These are phyloP conservation scores for Littorina saxatilis DNA, from an alignment of 1,140 invertebrate species.

Conservation along the genomic window DNA sequence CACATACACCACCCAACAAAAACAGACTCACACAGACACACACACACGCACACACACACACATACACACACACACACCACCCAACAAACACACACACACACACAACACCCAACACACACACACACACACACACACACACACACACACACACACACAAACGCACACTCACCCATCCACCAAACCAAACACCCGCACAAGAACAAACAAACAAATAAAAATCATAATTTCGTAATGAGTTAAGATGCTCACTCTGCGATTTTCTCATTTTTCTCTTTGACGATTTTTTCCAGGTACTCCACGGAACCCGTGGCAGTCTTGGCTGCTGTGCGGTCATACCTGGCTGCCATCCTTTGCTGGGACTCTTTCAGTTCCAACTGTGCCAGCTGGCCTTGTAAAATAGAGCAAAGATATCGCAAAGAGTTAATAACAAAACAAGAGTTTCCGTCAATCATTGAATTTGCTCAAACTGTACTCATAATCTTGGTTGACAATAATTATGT, in stretches of 20 bases:
- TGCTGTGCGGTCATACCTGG: background rate
- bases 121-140: conserved; percentile 16
- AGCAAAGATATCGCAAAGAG: too few relatives aligned
- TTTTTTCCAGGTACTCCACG: background rate
- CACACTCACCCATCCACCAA: background rate
- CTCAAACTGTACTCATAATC: too few relatives aligned
- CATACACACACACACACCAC: conserved; percentile 9
- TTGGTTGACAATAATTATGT: too few relatives aligned
- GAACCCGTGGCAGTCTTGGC: background rate
- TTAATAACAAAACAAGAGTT: too few relatives aligned
- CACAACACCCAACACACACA: background rate
- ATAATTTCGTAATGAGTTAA: too few relatives aligned
- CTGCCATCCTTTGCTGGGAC: background rate
- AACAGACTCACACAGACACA: background rate
- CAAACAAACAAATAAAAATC: too few relatives aligned
- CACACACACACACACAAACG: background rate
- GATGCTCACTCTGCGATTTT: conserved; percentile 47
- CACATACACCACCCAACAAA: too few relatives aligned
- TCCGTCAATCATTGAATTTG: too few relatives aligned
- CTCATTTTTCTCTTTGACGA: conserved; percentile 40
- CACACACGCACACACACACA: conserved; percentile 1
- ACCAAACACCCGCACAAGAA: too few relatives aligned
- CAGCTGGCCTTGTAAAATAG: background rate
- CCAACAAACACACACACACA: background rate
- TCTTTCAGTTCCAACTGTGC: background rate